Evolutionary conservation across 2,797 vertebrate genomes (phyloP), one percentile per base, ranked within the genome.

Genomic region (Hozukius guyotensis): DNA sequence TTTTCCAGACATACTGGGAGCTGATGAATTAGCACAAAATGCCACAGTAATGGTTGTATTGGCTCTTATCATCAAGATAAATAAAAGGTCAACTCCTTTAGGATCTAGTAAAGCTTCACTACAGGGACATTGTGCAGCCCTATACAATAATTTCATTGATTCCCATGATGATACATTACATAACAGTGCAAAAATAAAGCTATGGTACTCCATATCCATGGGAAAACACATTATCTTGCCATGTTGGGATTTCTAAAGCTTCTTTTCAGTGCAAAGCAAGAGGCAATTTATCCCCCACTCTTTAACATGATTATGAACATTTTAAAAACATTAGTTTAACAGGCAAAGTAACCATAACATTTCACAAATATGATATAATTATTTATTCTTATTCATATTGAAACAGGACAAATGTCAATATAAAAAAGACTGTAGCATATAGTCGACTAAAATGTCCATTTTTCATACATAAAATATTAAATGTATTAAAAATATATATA

Each of bases 381-480:
- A 89, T 93, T 93, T 93, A 93, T 93, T 94, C 62, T 65, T 52
- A 66, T 70, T 64, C 55, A 63, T 87, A 77, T 18, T 78, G 46
- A 82, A 81, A 70, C 60, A 80, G 77, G 66, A 78, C 74, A 55
- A 80, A 82, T 25, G 52, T 79, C 56, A 82, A 65, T 42, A 87
- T 16, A 6, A 24, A 29, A 88, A 89, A 85, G 56, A 64, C 52
- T 78, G 49, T 82, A 62, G 66, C 57, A 83, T 74, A 76, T 36
- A 62, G 56, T 85, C 9, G 62, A n/a, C 52, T 77, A 86, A 72
- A 75, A 88, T 67, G 22, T 74, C 34, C 38, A 73, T 46, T 78
- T 27, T 80, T 76, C 77, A 80, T 85, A 82, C 81, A 86, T 76
- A 66, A 81, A 86, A 86, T 67, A 88, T 46, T 10, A 75, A 64